Evolutionary conservation across 2,797 vertebrate species (phyloP).

Genomic region (Gobionotothen gibberifrons): DNA sequence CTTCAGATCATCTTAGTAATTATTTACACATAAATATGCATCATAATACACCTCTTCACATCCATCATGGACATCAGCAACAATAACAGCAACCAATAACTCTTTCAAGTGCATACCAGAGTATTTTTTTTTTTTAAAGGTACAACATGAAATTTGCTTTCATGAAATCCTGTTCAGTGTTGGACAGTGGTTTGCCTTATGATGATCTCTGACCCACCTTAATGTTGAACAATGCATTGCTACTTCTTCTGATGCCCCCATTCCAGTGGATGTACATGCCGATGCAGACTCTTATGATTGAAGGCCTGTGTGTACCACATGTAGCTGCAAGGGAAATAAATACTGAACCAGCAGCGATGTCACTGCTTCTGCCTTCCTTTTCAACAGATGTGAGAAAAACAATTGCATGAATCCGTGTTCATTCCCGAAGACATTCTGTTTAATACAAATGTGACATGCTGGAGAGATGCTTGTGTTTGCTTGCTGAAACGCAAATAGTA

Average conservation of each 20-base stretch:
- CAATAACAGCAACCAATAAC: neutral
- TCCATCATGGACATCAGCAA: neutral
- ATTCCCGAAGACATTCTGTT: constrained; percentile 36
- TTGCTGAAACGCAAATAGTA: constrained; percentile 32
- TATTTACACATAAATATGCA: neutral
- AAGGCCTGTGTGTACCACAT: constrained; percentile 1
- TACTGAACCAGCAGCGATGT: constrained; percentile 11
- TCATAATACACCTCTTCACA: neutral
- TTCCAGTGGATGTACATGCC: constrained; percentile 25
- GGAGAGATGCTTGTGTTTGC: constrained; percentile 28
- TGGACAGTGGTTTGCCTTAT: constrained; percentile 10
- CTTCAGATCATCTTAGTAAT: neutral
- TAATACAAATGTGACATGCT: constrained; percentile 29
- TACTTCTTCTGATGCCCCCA: constrained; percentile 29
- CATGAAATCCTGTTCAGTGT: constrained; percentile 17
- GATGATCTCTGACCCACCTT: constrained; percentile 23
- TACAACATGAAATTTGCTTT: neutral
- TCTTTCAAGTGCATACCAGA: too few relatives aligned
- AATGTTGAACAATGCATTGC: constrained; percentile 6
- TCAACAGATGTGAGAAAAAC: constrained; percentile 14
- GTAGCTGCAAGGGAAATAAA: constrained; percentile 25
- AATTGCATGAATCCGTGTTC: constrained; percentile 12
- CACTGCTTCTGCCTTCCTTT: constrained; percentile 16
- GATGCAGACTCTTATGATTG: constrained; percentile 13
- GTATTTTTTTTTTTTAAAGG: neutral